Conservation (phyloP, 2,797 vertebrate genomes). For the Typhlichthys subterraneus region DNA sequence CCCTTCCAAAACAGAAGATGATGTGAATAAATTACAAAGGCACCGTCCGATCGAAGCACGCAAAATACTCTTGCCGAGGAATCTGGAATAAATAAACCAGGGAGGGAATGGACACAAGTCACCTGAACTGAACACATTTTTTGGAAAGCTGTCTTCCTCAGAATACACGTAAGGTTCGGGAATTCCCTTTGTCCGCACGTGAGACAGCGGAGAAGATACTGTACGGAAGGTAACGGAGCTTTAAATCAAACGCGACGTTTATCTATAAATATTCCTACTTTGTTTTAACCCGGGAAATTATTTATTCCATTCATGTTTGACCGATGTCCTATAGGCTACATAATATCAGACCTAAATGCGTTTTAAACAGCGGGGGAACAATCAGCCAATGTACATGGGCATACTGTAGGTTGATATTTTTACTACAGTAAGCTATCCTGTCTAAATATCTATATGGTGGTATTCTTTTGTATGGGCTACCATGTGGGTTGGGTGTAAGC, state of each 20-base stretch:
- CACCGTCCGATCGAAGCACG: background rate
- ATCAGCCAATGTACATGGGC: too few relatives aligned
- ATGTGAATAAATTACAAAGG: constrained; percentile 16
- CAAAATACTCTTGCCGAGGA: constrained; percentile 1
- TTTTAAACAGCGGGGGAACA: too few relatives aligned
- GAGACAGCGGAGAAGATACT: constrained; percentile 8
- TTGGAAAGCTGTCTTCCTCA: constrained; percentile 25
- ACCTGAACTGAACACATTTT: constrained; percentile 16
- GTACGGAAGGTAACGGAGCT: constrained; percentile 30
- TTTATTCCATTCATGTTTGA: background rate
- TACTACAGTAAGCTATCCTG: too few relatives aligned
- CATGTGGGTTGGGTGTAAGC: background rate
- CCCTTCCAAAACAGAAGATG: constrained; percentile 1
- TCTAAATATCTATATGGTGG: too few relatives aligned
- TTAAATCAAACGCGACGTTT: background rate
- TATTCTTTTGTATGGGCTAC: background rate
- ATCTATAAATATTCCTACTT: background rate
- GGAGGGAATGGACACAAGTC: constrained; percentile 29
- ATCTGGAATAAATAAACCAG: constrained; percentile 22
- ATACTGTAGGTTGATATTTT: constrained; percentile 14
- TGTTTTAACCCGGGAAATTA: background rate
- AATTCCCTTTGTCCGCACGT: constrained; percentile 74
- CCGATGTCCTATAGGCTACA: background rate
- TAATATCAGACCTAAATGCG: background rate
- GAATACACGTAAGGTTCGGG: constrained; percentile 38